Conservation (phyloP, 2,113 vertebrate genomes). For the Caretta caretta region DNA sequence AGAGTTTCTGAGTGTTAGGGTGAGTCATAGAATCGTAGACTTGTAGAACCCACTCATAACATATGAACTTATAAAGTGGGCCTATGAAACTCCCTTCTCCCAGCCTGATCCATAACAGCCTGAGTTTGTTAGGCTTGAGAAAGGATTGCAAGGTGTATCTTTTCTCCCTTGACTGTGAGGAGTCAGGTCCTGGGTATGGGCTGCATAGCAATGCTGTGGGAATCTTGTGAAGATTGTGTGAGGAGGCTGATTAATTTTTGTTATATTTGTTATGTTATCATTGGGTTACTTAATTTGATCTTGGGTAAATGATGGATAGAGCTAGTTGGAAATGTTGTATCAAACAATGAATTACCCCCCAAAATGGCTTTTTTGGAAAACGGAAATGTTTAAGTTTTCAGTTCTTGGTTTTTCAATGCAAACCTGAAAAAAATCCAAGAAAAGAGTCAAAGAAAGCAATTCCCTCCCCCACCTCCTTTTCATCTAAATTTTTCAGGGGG, state of each 20-base stretch:
- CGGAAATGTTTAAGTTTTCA: neutral
- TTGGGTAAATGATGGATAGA: neutral
- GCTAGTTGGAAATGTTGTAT: fast-evolving
- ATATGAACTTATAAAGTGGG: neutral
- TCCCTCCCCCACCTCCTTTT: neutral
- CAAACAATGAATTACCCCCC: neutral
- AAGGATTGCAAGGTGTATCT: neutral
- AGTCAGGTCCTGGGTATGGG: neutral
- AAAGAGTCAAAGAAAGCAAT: neutral
- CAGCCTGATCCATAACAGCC: neutral
- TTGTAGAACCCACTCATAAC: neutral
- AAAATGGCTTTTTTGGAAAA: neutral
- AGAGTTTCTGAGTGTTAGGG: neutral
- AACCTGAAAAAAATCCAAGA: neutral
- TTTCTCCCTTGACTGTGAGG: neutral
- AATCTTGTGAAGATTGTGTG: fast-evolving
- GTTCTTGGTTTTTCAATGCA: neutral
- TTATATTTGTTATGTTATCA: neutral
- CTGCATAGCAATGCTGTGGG: fast-evolving
- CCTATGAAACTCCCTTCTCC: neutral
- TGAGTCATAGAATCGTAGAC: neutral
- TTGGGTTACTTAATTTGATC: neutral
- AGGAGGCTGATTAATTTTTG: fast-evolving
- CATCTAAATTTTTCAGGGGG: neutral
- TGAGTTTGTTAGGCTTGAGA: neutral